A percentile compares a stretch with the other conserved stretches of the same genome.
Evolutionary conservation across 2,888 invertebrate species (phyloP).

Genomic region (Luperina nickerlii): DNA sequence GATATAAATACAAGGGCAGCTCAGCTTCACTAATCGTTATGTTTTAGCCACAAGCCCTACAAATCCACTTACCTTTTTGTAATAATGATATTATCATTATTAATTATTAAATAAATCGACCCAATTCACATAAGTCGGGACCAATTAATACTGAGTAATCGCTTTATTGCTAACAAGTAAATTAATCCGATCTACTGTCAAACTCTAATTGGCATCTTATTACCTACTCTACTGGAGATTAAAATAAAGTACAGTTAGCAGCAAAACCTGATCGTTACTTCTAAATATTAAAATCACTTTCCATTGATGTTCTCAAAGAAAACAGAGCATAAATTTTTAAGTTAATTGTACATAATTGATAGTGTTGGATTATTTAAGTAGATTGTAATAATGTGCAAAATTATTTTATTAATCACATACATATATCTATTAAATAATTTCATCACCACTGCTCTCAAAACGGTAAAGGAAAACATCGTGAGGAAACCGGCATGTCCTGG

Average conservation of each 20-base stretch:
- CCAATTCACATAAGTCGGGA: conserved; percentile 16
- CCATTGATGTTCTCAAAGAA: background rate
- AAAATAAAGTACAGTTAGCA: conserved; percentile 37
- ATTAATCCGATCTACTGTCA: conserved; percentile 66
- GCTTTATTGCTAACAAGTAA: conserved; percentile 61
- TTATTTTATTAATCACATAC: background rate
- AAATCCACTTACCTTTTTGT: background rate
- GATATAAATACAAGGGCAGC: background rate
- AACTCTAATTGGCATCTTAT: conserved; percentile 73
- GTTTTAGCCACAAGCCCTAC: background rate
- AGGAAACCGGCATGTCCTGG: background rate
- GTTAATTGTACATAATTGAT: background rate
- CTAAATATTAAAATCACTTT: conserved; percentile 12
- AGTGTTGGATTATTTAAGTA: background rate
- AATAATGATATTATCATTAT: background rate
- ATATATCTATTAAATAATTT: background rate
- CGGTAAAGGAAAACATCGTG: background rate
- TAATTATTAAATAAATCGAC: background rate
- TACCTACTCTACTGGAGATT: conserved; percentile 54
- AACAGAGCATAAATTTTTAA: background rate
- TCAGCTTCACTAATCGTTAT: background rate
- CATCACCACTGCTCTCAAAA: too few relatives aligned
- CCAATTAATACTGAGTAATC: conserved; percentile 55
- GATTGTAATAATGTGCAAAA: background rate
- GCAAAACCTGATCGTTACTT: conserved; percentile 4